Base-by-base conservation (phyloP, 2,113 vertebrate genomes). In the Nematolebias whitei region DNA sequence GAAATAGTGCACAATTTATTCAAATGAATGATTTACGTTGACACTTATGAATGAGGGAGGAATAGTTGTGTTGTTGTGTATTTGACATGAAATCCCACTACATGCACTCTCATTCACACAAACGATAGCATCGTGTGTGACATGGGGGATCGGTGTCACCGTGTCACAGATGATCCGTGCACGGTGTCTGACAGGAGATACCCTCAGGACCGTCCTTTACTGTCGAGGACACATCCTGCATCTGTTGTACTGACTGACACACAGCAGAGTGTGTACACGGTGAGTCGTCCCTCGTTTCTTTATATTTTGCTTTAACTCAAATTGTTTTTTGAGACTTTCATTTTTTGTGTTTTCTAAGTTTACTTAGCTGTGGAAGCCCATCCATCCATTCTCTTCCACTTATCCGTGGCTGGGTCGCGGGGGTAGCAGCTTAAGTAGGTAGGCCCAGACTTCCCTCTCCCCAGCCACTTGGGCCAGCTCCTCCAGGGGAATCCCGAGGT, bases 131-230 rank as follows among this genome's bases (percentile, higher is more conserved):
- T 60, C 60, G 74, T 82, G 84, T 81, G 75, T 78, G 79, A 80
- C 67, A 80, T 43, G 63, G 68, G 79, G 67, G 84, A 72, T 80
- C 51, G 15, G 85, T 84, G 85, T 89, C 85, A 90, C 63, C 53
- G 88, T 90, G 90, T 88, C 87, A 89, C 83, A 79, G 85, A 79
- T 90, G 84, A 91, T 92, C 90, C 88, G 87, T 79, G 32, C 32
- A 35, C 9, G 76, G 85, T 90, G 90, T 86, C 86, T 90, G 80
- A 90, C 87, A 85, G 87, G 76, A 83, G 85, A 87, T 84, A 77
- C 83, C 88, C 87, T 85, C 71, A 75, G 81, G 89, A 87, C 79
- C 68, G 71, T 83, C 67, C 63, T 74, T 80, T 87, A 87, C 88
- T 82, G 81, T 82, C 63, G 83, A 87, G 81, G 85, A 82, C 86